A percentile compares a stretch with the other conserved stretches of the same genome.
These are phyloP conservation scores for Orthosia gracilis DNA, from an alignment of 2,888 invertebrate genomes.

Conservation along the genomic window DNA sequence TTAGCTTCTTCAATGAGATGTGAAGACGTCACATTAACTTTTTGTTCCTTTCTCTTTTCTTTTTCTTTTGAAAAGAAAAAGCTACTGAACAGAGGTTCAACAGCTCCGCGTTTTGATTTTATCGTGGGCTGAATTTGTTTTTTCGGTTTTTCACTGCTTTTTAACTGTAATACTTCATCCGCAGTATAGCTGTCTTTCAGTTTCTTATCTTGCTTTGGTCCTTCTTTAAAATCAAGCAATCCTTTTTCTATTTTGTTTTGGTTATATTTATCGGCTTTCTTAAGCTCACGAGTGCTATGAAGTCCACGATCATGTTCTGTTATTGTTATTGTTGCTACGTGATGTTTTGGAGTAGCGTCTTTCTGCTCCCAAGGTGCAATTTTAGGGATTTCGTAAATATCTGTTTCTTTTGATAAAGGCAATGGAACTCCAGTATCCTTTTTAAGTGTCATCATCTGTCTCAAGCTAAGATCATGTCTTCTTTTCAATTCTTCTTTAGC, in stretches of 20 bases:
- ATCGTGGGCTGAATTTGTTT: neutral
- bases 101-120: neutral
- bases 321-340: too few species aligned
- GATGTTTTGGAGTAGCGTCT: slow-evolving; percentile 10
- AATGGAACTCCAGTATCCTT: neutral
- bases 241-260: slow-evolving; percentile 8
- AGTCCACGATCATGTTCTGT: too few species aligned
- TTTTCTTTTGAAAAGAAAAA: slow-evolving; percentile 75
- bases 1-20: slow-evolving; percentile 77
- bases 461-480: slow-evolving; percentile 43
- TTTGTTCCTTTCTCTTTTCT: slow-evolving; percentile 31
- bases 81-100: slow-evolving; percentile 60
- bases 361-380: slow-evolving; percentile 30
- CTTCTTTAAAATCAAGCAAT: neutral
- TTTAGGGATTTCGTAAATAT: slow-evolving; percentile 42
- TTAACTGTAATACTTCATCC: neutral
- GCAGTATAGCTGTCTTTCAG: neutral
- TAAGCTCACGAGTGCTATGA: too few species aligned
- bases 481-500: slow-evolving; percentile 35
- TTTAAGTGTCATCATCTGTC: slow-evolving; percentile 27
- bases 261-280: slow-evolving; percentile 1
- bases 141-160: slow-evolving; percentile 3
- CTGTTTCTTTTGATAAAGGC: slow-evolving; percentile 14
- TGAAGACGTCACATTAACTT: slow-evolving; percentile 71
- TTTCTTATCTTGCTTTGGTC: slow-evolving; percentile 4